Conservation (phyloP, 2,797 vertebrate species). For the Heteromormyrus szaboi region DNA sequence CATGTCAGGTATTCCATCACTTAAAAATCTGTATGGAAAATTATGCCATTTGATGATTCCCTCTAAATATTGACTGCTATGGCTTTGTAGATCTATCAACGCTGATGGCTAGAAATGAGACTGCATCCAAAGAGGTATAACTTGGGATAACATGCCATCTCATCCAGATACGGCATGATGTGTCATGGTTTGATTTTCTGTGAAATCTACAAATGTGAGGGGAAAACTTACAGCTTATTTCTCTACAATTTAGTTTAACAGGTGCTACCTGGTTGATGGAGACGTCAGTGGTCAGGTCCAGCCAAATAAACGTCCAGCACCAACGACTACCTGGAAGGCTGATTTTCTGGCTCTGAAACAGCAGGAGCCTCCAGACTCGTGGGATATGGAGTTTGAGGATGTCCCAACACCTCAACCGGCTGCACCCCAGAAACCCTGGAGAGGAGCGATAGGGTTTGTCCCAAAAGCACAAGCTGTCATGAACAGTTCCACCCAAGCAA, state of each 20-base stretch:
- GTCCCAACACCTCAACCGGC: slow-evolving; percentile 36
- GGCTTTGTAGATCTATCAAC: slow-evolving; percentile 55
- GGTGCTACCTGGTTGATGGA: slow-evolving; percentile 63
- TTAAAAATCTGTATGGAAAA: not conserved
- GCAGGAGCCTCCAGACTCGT: slow-evolving; percentile 72
- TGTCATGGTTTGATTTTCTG: not conserved
- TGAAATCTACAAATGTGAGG: not conserved
- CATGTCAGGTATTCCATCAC: slow-evolving; percentile 39
- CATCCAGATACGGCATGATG: not conserved
- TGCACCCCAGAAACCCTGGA: slow-evolving; percentile 65
- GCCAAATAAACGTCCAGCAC: slow-evolving; percentile 42
- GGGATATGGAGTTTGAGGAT: slow-evolving; percentile 65
- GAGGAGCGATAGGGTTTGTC: slow-evolving; percentile 62
- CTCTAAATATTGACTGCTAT: slow-evolving; percentile 9
- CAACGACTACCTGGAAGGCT: slow-evolving; percentile 57
- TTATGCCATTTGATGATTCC: not conserved
- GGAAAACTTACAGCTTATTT: slow-evolving; percentile 26
- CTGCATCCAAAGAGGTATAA: slow-evolving; percentile 73
- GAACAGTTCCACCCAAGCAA: slow-evolving; percentile 56
- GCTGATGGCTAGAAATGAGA: slow-evolving; percentile 58
- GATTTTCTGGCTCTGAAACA: slow-evolving; percentile 58
- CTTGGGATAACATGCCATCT: not conserved
- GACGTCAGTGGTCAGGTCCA: slow-evolving; percentile 48
- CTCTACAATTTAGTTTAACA: slow-evolving; percentile 66
- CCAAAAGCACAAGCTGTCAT: slow-evolving; percentile 58